A percentile compares a stretch with the other conserved stretches of the same genome.
phyloP scores from a whole-genome alignment of 1,140 invertebrate species.

The Drosophila albomicans region DNA sequence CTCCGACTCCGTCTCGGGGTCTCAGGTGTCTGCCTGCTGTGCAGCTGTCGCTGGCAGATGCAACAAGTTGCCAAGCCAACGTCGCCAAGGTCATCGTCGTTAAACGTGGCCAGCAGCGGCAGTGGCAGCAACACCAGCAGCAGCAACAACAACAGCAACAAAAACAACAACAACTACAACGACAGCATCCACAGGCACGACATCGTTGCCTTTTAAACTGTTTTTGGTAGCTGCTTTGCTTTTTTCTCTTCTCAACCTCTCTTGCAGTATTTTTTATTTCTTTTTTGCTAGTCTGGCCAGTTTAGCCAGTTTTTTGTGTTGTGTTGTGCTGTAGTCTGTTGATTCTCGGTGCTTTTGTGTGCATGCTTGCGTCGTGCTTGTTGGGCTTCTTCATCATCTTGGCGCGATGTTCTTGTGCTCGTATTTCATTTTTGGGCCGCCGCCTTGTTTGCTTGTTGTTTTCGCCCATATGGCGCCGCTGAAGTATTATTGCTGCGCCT shows the following conservation, averaged over 20 bases:
- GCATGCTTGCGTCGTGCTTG: slow-evolving; percentile 47
- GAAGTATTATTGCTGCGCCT: slow-evolving; percentile 66
- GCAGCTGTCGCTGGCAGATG: slow-evolving; percentile 60
- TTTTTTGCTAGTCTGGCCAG: slow-evolving; percentile 64
- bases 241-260: slow-evolving; percentile 51
- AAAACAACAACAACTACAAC: slow-evolving; percentile 37
- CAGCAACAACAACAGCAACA: slow-evolving; percentile 38
- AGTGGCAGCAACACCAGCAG: slow-evolving; percentile 3
- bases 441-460: slow-evolving; percentile 10
- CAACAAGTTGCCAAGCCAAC: slow-evolving; percentile 74
- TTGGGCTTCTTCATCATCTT: slow-evolving; percentile 66
- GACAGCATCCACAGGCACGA: slow-evolving; percentile 35
- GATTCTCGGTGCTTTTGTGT: slow-evolving; percentile 10
- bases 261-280: slow-evolving; percentile 27
- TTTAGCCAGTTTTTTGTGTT: slow-evolving; percentile 64
- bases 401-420: slow-evolving; percentile 67
- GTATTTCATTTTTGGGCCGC: slow-evolving; percentile 67
- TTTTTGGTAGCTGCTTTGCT: slow-evolving; percentile 65
- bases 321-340: slow-evolving; percentile 12
- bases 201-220: slow-evolving; percentile 47
- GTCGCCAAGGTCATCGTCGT: slow-evolving; percentile 77
- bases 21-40: slow-evolving; percentile 53
- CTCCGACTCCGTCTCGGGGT: slow-evolving; percentile 48
- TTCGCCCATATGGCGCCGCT: slow-evolving; percentile 74
- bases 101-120: slow-evolving; percentile 65